These are phyloP conservation scores for Micrastur ruficollis DNA, from an alignment of 2,797 vertebrate species.

Conservation along the genomic window DNA sequence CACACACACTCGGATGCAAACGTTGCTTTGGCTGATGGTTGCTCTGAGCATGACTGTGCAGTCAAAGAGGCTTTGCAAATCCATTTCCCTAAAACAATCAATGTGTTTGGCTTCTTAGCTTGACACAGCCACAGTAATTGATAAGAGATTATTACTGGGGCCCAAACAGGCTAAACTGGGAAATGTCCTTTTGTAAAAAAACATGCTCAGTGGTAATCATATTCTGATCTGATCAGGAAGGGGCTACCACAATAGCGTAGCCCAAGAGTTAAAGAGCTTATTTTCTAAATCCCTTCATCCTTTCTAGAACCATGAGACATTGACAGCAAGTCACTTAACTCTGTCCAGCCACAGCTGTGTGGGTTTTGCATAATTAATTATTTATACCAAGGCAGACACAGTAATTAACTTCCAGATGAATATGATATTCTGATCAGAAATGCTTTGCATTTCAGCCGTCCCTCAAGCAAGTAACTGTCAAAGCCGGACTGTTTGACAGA, in stretches of 20 bases:
- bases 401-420: constrained; percentile 99
- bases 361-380: constrained; percentile 99
- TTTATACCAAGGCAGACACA: constrained; percentile 95
- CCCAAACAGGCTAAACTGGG: neutral
- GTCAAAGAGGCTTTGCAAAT: neutral
- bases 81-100: neutral
- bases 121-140: neutral
- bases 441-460: constrained; percentile 91
- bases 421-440: constrained; percentile 98
- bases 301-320: constrained; percentile 82
- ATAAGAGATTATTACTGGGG: neutral
- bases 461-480: constrained; percentile 97
- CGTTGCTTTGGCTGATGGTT: neutral
- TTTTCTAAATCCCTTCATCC: constrained; percentile 88
- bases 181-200: constrained; percentile 18
- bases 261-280: constrained; percentile 83
- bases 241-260: neutral
- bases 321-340: constrained; percentile 95
- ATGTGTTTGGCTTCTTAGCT: neutral
- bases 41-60: neutral
- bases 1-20: neutral
- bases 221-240: constrained; percentile 24
- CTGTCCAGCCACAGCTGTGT: constrained; percentile 96
- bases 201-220: neutral
- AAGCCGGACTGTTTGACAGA: constrained; percentile 90